Percentiles rank a stretch among this genome's conserved stretches.
These are phyloP conservation scores for Cassiopea xamachana DNA, from an alignment of 30 jellyfish, hydroid and myxozoan genomes.

Conservation along the genomic window DNA sequence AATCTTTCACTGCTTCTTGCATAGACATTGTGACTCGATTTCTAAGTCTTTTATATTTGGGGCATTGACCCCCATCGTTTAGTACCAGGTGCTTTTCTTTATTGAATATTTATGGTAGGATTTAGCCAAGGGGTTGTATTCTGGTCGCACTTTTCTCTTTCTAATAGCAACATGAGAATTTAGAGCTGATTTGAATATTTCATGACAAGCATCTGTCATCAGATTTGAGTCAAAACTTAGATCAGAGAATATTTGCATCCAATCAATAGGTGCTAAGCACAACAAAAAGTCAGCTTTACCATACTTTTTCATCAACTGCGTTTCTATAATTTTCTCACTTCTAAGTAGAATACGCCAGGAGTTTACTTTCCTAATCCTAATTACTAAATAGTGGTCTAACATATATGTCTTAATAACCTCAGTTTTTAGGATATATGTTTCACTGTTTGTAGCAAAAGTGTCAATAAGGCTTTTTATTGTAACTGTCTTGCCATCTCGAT, in stretches of 20 bases:
- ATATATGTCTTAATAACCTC: constrained; percentile 23
- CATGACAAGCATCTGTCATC: constrained; percentile 46
- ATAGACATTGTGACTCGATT: constrained; percentile 10
- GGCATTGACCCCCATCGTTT: background rate
- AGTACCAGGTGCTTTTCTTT: background rate
- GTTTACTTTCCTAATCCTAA: constrained; percentile 36
- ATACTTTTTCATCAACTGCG: constrained; percentile 17
- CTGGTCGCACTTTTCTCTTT: background rate
- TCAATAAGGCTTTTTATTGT: constrained; percentile 9
- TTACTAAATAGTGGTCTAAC: constrained; percentile 31
- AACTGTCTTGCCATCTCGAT: constrained; percentile 12
- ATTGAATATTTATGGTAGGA: constrained; percentile 27
- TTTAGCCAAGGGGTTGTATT: constrained; percentile 51
- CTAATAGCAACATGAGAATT: constrained; percentile 40
- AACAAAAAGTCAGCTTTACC: constrained; percentile 12
- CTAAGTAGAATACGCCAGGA: constrained; percentile 16
- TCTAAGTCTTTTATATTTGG: constrained; percentile 17
- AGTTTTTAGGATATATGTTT: constrained; percentile 14
- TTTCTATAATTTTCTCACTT: background rate
- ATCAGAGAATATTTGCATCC: constrained; percentile 15
- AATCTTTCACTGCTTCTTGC: constrained; percentile 23
- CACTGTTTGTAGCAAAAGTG: constrained; percentile 44
- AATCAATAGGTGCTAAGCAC: constrained; percentile 21
- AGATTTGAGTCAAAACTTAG: background rate
- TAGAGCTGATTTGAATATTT: constrained; percentile 28